Conservation (phyloP, 2,113 vertebrate species). For the Eulemur macaco region DNA sequence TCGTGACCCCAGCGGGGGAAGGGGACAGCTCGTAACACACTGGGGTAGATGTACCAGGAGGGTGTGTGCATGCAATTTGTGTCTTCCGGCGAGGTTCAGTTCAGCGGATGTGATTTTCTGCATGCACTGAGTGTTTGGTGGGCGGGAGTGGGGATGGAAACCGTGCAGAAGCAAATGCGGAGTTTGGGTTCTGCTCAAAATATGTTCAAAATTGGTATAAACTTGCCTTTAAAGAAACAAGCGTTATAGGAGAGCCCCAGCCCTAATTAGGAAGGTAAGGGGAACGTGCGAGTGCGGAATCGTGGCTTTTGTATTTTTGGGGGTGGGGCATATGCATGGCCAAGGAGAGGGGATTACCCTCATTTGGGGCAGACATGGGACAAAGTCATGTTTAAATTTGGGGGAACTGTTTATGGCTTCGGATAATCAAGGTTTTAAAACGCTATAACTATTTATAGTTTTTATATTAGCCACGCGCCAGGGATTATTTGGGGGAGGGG, state of each 20-base stretch:
- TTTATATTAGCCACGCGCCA: not conserved
- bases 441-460: not conserved
- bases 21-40: not conserved
- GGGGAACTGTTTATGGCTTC: not conserved
- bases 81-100: not conserved
- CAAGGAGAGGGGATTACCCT: rapidly evolving
- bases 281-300: not conserved
- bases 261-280: not conserved
- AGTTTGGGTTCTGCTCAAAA: not conserved
- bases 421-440: not conserved
- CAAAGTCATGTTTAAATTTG: not conserved
- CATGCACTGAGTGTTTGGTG: not conserved
- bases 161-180: too few relatives aligned
- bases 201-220: not conserved
- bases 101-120: not conserved
- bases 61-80: rapidly evolving
- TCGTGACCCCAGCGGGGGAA: not conserved
- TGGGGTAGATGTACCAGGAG: not conserved
- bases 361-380: too few relatives aligned
- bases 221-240: not conserved
- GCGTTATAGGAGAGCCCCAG: not conserved
- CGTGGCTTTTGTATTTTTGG: not conserved
- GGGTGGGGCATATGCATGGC: not conserved
- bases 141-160: not conserved
- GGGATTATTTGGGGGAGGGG: not conserved